A percentile compares a stretch with the other conserved stretches of the same genome.
Evolutionary conservation across 2,797 vertebrate genomes (phyloP).

Genomic region (Staurois parvus): DNA sequence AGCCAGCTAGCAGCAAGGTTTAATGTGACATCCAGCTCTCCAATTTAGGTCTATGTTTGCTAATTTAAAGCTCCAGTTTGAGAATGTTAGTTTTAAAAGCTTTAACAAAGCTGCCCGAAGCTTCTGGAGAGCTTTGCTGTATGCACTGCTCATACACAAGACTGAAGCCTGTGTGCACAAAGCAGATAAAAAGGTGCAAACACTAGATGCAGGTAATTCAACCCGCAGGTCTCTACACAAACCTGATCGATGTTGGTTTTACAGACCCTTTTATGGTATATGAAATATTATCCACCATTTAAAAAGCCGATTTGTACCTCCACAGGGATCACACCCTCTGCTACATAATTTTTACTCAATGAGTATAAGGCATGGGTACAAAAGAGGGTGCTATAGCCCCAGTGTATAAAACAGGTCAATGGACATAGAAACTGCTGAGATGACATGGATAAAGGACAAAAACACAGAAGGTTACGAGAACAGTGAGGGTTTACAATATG

Average conservation of each 20-base stretch:
- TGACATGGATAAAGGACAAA: background rate
- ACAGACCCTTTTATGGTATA: background rate
- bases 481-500: background rate
- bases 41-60: too few relatives aligned
- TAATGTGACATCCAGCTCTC: too few relatives aligned
- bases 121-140: too few relatives aligned
- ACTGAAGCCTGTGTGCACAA: too few relatives aligned
- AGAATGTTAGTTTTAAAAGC: too few relatives aligned
- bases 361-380: background rate
- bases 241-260: background rate
- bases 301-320: background rate
- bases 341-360: background rate
- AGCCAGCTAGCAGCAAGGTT: too few relatives aligned
- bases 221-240: background rate
- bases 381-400: background rate
- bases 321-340: background rate
- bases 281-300: background rate
- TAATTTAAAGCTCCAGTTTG: too few relatives aligned
- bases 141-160: too few relatives aligned
- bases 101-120: too few relatives aligned
- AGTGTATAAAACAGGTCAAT: background rate
- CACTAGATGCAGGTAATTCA: background rate
- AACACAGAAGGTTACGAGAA: background rate
- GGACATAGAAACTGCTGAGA: background rate
- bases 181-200: too few relatives aligned